Evolutionary conservation across 1,140 invertebrate species (phyloP).

Genomic region (Prorops nasuta): DNA sequence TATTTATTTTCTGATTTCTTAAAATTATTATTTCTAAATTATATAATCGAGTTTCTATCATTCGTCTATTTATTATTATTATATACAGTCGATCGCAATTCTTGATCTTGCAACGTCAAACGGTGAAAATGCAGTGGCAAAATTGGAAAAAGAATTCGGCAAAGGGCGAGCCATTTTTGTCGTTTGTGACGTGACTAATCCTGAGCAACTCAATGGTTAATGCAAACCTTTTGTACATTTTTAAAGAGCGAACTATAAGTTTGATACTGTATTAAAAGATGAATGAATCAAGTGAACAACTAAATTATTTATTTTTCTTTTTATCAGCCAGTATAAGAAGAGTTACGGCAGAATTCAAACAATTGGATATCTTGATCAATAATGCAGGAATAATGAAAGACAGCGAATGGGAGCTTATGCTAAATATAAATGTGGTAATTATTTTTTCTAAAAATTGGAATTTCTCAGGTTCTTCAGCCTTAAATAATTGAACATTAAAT

Average conservation of each 20-base stretch:
- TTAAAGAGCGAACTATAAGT: no score
- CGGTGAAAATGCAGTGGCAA: background rate
- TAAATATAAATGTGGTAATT: constrained; percentile 55
- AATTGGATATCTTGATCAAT: constrained; percentile 64
- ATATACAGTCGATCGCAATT: constrained; percentile 2
- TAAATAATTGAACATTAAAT: no score
- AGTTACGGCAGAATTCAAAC: constrained; percentile 47
- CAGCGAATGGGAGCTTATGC: constrained; percentile 42
- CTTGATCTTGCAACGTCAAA: constrained; percentile 1
- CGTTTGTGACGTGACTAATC: constrained; percentile 36
- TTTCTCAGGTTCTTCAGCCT: no score
- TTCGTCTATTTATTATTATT: background rate
- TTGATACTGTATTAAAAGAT: background rate
- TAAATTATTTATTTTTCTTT: no score
- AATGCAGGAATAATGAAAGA: constrained; percentile 63
- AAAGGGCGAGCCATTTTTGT: constrained; percentile 34
- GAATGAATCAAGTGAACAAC: background rate
- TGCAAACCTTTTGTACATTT: constrained; percentile 4
- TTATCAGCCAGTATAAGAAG: constrained; percentile 29
- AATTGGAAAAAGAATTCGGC: constrained; percentile 36
- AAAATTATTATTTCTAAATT: background rate
- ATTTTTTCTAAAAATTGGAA: no score
- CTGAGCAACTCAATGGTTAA: constrained; percentile 14
- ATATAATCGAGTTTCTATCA: no score
- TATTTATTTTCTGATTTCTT: background rate